Evolutionary conservation across 2,888 invertebrate genomes (phyloP).

Genomic region (Ormyrus nitidulus): DNA sequence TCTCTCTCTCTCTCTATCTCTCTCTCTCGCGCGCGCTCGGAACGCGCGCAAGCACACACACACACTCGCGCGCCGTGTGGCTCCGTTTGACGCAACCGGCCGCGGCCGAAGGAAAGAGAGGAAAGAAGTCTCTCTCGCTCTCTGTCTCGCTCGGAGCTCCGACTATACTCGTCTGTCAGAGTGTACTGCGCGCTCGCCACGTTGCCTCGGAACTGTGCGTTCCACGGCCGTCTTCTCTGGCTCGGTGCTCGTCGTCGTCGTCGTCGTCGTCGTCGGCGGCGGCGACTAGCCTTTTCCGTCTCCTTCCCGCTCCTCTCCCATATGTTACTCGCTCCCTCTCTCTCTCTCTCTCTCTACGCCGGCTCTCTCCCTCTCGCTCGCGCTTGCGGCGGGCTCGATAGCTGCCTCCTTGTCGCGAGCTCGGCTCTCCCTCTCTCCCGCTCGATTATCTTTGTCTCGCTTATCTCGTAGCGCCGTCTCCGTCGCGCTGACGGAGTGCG

Average conservation of each 20-base stretch:
- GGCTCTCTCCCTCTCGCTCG: neutral
- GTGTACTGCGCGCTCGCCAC: conserved; percentile 64
- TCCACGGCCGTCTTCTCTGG: conserved; percentile 43
- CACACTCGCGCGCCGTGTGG: conserved; percentile 58
- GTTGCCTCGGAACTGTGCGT: conserved; percentile 61
- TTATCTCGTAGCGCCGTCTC: conserved; percentile 41
- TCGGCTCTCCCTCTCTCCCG: conserved; percentile 26
- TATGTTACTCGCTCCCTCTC: conserved; percentile 67
- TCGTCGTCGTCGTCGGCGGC: conserved; percentile 20
- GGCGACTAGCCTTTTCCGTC: conserved; percentile 6
- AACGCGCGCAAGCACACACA: conserved; percentile 41
- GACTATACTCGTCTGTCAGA: conserved; percentile 44
- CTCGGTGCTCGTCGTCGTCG: conserved; percentile 36
- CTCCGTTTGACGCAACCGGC: conserved; percentile 57
- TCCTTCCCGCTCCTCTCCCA: conserved; percentile 23
- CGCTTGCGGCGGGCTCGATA: neutral
- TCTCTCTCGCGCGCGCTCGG: conserved; percentile 73
- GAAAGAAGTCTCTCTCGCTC: conserved; percentile 26
- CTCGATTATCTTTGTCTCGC: conserved; percentile 20
- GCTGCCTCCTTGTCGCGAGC: conserved; percentile 14
- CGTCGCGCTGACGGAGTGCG: conserved; percentile 22
- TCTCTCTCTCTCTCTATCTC: conserved; percentile 59
- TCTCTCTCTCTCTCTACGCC: conserved; percentile 60
- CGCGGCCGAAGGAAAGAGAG: conserved; percentile 15
- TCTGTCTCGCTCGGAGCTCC: conserved; percentile 52